Evolutionary conservation across 2,888 invertebrate species (phyloP), one percentile per base, ranked within the genome.

Genomic region (Candidula unifasciata): DNA sequence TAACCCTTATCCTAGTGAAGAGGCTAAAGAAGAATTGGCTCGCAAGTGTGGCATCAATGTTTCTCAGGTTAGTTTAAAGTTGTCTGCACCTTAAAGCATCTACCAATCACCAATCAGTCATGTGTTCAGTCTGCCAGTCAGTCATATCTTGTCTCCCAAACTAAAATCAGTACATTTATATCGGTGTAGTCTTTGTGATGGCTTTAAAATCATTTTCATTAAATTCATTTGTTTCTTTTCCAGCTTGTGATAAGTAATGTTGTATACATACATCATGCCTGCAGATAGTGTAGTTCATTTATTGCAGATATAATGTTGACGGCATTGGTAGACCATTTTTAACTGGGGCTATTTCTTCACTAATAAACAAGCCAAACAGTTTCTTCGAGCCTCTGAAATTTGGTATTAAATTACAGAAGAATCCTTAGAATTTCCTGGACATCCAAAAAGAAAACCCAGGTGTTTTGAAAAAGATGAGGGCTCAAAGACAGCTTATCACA

Each of bases 1-100:
- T 94, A 99, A 99, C 95, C 99, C 99, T 60, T 99, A 99, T 95
- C 99, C 99, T 88, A 98, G 98, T 93, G 99, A 99, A 95, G 99
- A 99, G 95, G 99, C 99, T 89, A 99, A 99, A 95, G 99, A 99
- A 95, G 99, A 99, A 94, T 95, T 99, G 94, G 99, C 99, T 82
- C 96, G 99, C 94, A 99, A 99, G 95, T 99, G 99, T 94, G 98
- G 98, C 94, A 99, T 99, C 94, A 99, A 99, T 86, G 98, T 98
- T 86, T 97, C 97, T 86, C 97, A 97, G 96, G 98, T 98, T 88
- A 86, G 87, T 86, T 76, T 44, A 13, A 27, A 52, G 21, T 71
- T 76, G 24, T 66, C 57, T 35, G 54, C 37, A 27, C 74, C 71
- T 80, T 73, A 16, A 74, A 10, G n/a, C 74, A 82, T 74, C 74